Evolutionary conservation across 2,888 invertebrate genomes (phyloP).

Genomic region (Hirtodrosophila histrioides): DNA sequence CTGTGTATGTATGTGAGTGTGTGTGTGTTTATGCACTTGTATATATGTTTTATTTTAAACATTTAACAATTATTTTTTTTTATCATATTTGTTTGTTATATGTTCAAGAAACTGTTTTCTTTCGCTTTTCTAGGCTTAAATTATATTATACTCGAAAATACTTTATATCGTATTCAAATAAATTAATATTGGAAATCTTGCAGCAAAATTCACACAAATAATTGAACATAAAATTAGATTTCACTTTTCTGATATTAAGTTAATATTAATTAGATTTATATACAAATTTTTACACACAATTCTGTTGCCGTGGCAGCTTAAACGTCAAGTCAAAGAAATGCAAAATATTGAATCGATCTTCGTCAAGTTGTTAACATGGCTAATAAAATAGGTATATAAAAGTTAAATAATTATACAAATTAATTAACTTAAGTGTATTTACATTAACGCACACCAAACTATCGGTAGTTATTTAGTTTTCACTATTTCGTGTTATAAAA

Average conservation of each 20-base stretch:
- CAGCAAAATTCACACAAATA: constrained; percentile 20
- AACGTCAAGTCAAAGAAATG: constrained; percentile 30
- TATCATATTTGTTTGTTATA: constrained; percentile 33
- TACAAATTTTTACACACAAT: constrained; percentile 73
- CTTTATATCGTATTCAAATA: constrained; percentile 38
- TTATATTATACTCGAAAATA: constrained; percentile 18
- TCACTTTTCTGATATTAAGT: constrained; percentile 29
- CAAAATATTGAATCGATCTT: constrained; percentile 41
- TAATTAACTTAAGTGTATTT: constrained; percentile 47
- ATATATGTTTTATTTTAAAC: constrained; percentile 47
- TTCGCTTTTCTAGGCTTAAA: constrained; percentile 38
- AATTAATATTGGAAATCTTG: constrained; percentile 29
- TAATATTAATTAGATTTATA: constrained; percentile 52
- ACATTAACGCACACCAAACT: constrained; percentile 53
- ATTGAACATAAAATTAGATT: constrained; percentile 28
- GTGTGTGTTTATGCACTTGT: constrained; percentile 35
- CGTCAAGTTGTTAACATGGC: constrained; percentile 21
- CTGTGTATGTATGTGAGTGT: constrained; percentile 43
- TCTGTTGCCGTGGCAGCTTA: constrained; percentile 38
- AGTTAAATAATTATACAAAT: constrained; percentile 14
- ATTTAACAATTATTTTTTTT: constrained; percentile 65
- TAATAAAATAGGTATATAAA: constrained; percentile 4
- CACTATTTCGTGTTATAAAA: constrained; percentile 52
- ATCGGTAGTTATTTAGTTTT: constrained; percentile 16
- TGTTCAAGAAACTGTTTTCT: constrained; percentile 26